phyloP scores from a whole-genome alignment of 1,140 invertebrate species.

The Choristoneura fumiferana region DNA sequence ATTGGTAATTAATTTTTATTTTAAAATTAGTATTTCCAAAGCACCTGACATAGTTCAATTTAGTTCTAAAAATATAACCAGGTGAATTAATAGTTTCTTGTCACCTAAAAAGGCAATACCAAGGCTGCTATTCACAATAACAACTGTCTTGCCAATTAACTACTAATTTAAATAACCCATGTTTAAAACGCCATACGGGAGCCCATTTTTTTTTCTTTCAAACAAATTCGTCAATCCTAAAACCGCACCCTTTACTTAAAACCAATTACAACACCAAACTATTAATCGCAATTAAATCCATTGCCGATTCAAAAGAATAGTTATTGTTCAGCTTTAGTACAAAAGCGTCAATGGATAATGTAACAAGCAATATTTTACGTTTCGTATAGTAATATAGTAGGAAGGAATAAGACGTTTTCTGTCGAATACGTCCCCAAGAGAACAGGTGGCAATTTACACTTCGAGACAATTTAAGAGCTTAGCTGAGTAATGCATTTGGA shows the following conservation, averaged over 20 bases:
- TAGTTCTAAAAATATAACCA: no score
- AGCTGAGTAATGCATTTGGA: not conserved
- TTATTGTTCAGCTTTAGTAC: not conserved
- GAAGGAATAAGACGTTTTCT: conserved; percentile 7
- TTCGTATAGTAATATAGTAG: not conserved
- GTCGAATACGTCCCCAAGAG: not conserved
- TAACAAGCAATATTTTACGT: not conserved
- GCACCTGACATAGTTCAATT: no score
- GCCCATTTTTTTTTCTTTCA: not conserved
- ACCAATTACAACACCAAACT: not conserved
- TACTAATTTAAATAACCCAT: not conserved
- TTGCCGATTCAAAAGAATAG: not conserved
- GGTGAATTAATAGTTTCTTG: no score
- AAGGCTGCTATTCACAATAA: not conserved
- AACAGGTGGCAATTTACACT: conserved; percentile 7
- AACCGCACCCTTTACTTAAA: not conserved
- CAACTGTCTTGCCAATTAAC: not conserved
- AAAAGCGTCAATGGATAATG: no score
- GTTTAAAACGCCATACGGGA: conserved; percentile 4
- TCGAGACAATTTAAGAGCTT: not conserved
- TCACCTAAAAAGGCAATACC: no score
- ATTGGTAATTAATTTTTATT: no score
- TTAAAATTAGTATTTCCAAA: no score
- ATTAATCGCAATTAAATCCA: not conserved
- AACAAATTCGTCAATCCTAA: not conserved